These are phyloP conservation scores for Nibea albiflora DNA, from an alignment of 2,113 vertebrate genomes.

Conservation along the genomic window DNA sequence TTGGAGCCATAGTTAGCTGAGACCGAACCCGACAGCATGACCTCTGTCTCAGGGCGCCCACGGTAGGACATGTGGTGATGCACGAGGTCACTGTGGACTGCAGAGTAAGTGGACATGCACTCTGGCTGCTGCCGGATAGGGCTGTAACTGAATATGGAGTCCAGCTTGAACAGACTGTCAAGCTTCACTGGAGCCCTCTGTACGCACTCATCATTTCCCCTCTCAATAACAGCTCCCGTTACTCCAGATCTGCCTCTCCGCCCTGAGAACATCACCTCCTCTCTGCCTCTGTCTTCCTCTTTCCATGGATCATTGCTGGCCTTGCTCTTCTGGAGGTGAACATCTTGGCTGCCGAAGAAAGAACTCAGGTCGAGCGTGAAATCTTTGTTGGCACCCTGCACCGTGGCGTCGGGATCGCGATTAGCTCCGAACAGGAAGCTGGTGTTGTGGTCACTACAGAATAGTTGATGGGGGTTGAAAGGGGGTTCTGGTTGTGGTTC, in stretches of 20 bases:
- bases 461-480: not conserved
- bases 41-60: constrained; percentile 9
- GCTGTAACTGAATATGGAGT: constrained; percentile 23
- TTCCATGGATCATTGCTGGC: constrained; percentile 23
- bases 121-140: constrained; percentile 15
- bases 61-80: not conserved
- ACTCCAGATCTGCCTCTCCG: constrained; percentile 37
- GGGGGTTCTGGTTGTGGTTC: not conserved
- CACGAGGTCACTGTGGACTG: constrained; percentile 6
- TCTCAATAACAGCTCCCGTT: constrained; percentile 47
- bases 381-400: not conserved
- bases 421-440: constrained; percentile 29
- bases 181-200: not conserved
- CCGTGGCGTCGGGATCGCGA: not conserved
- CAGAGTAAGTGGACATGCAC: not conserved
- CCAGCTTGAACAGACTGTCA: constrained; percentile 33
- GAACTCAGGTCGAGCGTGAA: constrained; percentile 38
- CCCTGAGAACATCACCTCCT: constrained; percentile 11
- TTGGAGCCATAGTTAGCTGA: constrained; percentile 42
- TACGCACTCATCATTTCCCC: constrained; percentile 40
- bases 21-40: constrained; percentile 14
- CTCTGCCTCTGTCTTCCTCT: constrained; percentile 3
- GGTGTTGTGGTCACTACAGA: constrained; percentile 4
- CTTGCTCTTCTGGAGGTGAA: constrained; percentile 35
- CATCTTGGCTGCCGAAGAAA: constrained; percentile 33